Conservation (phyloP, 2,888 invertebrate genomes). For the Stenolophus ochropezus region DNA sequence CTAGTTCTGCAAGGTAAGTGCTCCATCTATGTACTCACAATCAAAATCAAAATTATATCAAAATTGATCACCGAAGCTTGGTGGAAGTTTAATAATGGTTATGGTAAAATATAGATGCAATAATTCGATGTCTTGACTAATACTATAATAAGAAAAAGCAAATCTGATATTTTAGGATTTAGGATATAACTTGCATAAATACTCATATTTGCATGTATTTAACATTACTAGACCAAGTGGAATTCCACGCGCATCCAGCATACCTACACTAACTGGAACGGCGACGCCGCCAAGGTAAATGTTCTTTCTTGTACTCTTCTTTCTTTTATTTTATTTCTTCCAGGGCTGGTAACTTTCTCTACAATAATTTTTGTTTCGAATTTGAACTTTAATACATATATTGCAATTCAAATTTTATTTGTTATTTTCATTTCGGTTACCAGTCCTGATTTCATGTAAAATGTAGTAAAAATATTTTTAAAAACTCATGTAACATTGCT, state of each 20-base stretch:
- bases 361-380: neutral
- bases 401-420: too few species aligned
- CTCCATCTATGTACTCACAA: neutral
- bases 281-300: slow-evolving; percentile 84
- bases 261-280: slow-evolving; percentile 87
- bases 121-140: neutral
- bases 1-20: slow-evolving; percentile 81
- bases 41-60: neutral
- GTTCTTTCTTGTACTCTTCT: slow-evolving; percentile 67
- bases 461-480: neutral
- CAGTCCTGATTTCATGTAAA: neutral
- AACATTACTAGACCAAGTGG: slow-evolving; percentile 76
- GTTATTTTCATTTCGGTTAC: too few species aligned
- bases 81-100: slow-evolving; percentile 15
- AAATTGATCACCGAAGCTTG: slow-evolving; percentile 15
- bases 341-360: too few species aligned
- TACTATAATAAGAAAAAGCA: slow-evolving; percentile 28
- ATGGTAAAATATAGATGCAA: neutral
- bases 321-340: slow-evolving; percentile 55
- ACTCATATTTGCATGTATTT: slow-evolving; percentile 50
- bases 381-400: neutral
- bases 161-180: slow-evolving; percentile 20
- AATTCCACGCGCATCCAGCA: slow-evolving; percentile 93
- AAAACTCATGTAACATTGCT: slow-evolving; percentile 5
- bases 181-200: neutral